Base-by-base conservation (phyloP, 1,140 invertebrate species). In the Bacillus rossius region DNA sequence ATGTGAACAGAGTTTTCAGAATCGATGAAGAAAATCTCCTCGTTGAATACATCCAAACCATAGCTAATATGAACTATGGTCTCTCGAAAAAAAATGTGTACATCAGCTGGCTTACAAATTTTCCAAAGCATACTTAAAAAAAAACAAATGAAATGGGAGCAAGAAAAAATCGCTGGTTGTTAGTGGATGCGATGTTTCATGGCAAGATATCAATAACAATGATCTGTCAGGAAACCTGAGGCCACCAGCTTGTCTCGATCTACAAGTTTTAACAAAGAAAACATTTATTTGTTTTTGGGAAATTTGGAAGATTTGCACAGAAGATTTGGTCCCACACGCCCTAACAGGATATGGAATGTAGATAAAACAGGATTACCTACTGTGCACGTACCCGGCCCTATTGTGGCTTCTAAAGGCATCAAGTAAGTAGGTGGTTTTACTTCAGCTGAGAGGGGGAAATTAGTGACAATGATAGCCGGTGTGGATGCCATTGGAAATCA, bases 401-500 rank as follows among this genome's bases (percentile, higher is more conserved):
- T 73, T 42, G 37, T 74, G 34, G 67, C 67, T 25, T 22, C 16
- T 20, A 69, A 55, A 65, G 67, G 67, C 10, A 48, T 61, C 45
- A 72, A 68, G 62, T 66, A 72, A 59, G 63, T 75, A 4, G 72
- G 71, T 13, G 49, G 60, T 26, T 49, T 65, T 2, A 70, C 66
- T 23, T 69, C 62, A n/a, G 65, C 41, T 22, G 71, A 73, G 64
- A 60, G 68, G 50, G 69, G 72, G 10, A 23, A 55, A n/a, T 57
- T 61, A 19, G 63, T 70, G 8, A 73, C 69, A 26, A 45, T 71
- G 8, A 43, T 60, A 41, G 42, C 58, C 23, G 54, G 59, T n/a
- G 64, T 74, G 8, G 73, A 67, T 69, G 74, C 72, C 29, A 54
- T 61, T 42, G 72, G 72, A 29, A 65, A 67, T 60, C 40, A 23